phyloP scores from a whole-genome alignment of 1,140 invertebrate genomes.

The Eueides isabella region DNA sequence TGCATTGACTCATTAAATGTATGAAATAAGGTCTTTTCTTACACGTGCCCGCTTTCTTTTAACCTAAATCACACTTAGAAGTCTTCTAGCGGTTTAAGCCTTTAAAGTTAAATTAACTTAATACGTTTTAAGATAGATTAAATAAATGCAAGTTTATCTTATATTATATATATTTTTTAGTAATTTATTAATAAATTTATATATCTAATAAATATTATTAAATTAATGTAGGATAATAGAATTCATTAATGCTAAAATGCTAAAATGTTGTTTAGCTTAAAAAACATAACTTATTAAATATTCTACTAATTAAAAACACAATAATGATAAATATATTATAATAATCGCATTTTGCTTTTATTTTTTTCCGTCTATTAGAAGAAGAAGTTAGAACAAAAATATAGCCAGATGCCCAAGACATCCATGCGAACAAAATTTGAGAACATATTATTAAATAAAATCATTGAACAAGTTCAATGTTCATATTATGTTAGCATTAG shows the following conservation, averaged over 20 bases:
- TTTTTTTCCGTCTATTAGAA: too few species aligned
- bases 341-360: too few species aligned
- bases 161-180: too few species aligned
- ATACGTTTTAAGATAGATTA: background rate
- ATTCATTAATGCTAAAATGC: too few species aligned
- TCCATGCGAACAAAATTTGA: slow-evolving; percentile 23
- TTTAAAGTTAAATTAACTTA: slow-evolving; percentile 7
- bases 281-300: too few species aligned
- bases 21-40: slow-evolving; percentile 11
- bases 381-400: background rate
- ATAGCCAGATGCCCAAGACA: slow-evolving; percentile 19
- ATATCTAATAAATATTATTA: too few species aligned
- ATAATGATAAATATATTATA: too few species aligned
- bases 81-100: background rate
- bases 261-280: too few species aligned
- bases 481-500: background rate
- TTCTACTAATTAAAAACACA: too few species aligned
- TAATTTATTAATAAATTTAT: too few species aligned
- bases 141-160: background rate
- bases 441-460: slow-evolving; percentile 9
- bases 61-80: slow-evolving; percentile 5
- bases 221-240: too few species aligned
- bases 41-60: slow-evolving; percentile 9
- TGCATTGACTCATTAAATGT: slow-evolving; percentile 10
- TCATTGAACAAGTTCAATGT: background rate